Base-by-base conservation (phyloP, 2,113 vertebrate species). In the Todiramphus saurophagus region DNA sequence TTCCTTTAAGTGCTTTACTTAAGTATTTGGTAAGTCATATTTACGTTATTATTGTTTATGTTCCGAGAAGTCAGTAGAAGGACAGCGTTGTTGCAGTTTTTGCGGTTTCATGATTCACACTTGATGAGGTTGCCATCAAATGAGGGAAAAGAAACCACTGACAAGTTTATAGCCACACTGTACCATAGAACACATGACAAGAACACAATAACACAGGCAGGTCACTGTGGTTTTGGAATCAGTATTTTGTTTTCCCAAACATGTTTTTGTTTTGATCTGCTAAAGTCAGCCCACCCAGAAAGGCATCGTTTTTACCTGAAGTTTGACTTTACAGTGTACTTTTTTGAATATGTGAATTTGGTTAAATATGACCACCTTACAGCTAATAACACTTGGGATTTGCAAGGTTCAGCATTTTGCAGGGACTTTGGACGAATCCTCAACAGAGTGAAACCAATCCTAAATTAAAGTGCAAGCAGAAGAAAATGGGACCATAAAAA, bases 41-140 rank as follows among this genome's bases (percentile, higher is more conserved):
- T 98, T 98, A 97, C 2, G 4, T 97, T 97, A 87, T 97, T 97
- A 91, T 97, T 98, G 98, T 98, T 98, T 98, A 97, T 97, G 95
- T 98, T 98, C 97, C 93, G 87, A 97, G 97, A 97, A 98, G 94
- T 92, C 87, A 28, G 95, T 72, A 56, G 95, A 75, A 94, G 96
- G 92, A 89, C 78, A 93, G 83, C 63, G 63, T 79, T 89, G 95
- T 33, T 96, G 96, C 83, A 95, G 93, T 96, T 92, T 80, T 28
- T 97, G 96, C 25, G 96, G 96, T 96, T 97, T 94, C 74, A 16
- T 98, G 97, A 98, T 97, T 98, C 97, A 98, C 96, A 74, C 97
- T 96, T 91, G 96, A 93, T 83, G 96, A 97, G 94, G 93, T 96
- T 2, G 69, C 90, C 92, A 74, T 96, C 77, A 76, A 75, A 58